Evolutionary conservation across 2,113 vertebrate genomes (phyloP).

Genomic region (Marmota monax): DNA sequence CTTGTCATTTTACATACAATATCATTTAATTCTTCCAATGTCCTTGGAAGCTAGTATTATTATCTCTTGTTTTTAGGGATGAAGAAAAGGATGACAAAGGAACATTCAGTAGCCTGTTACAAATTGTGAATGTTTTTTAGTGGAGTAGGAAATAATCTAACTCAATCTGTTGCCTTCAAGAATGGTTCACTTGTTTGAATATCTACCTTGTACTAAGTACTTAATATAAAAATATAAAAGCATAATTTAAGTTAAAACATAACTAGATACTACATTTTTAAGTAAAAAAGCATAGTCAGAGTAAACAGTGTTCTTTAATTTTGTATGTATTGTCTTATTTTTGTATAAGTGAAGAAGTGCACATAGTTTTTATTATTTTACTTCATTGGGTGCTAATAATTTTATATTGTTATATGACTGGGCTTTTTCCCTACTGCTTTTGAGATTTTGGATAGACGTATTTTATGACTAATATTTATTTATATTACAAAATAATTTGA

Average conservation of each 20-base stretch:
- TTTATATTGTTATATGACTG: not conserved
- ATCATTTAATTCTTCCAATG: not conserved
- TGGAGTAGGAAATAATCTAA: not conserved
- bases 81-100: not conserved
- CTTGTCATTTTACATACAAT: not conserved
- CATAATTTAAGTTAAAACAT: conserved; percentile 1
- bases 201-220: not conserved
- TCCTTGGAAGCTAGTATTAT: not conserved
- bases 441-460: not conserved
- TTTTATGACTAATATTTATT: conserved; percentile 62
- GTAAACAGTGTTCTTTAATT: not conserved
- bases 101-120: not conserved
- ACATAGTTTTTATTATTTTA: not conserved
- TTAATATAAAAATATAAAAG: conserved; percentile 25
- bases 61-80: not conserved
- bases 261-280: not conserved
- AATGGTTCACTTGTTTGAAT: conserved; percentile 6
- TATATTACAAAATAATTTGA: conserved; percentile 50
- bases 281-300: not conserved
- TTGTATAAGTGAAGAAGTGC: conserved; percentile 49
- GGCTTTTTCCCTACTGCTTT: not conserved
- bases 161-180: conserved; percentile 2
- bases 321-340: not conserved
- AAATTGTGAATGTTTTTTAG: not conserved
- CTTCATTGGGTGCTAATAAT: not conserved